A percentile compares a stretch with the other conserved stretches of the same genome.
Conservation (phyloP, 2,797 vertebrate genomes). For the Cuculus canorus region DNA sequence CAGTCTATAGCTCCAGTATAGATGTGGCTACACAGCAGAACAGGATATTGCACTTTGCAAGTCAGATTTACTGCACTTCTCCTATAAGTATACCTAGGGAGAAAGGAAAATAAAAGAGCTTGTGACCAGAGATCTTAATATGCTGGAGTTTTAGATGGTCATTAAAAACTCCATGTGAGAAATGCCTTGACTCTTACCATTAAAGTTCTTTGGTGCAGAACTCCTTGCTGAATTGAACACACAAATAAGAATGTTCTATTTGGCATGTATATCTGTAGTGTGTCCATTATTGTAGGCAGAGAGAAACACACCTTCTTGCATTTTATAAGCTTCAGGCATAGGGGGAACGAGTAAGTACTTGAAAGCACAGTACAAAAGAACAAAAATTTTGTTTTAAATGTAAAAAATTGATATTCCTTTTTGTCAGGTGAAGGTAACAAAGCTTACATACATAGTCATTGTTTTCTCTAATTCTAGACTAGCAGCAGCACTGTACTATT, state of each 20-base stretch:
- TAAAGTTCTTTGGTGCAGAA: background rate
- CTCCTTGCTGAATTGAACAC: background rate
- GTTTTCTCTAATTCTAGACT: constrained; percentile 53
- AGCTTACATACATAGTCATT: background rate
- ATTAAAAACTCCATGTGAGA: background rate
- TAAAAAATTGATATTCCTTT: background rate
- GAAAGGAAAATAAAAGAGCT: background rate
- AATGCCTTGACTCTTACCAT: background rate
- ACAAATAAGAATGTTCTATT: background rate
- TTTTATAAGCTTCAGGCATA: background rate
- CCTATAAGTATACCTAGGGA: background rate
- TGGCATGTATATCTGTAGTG: background rate
- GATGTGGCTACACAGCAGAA: background rate
- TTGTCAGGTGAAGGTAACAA: constrained; percentile 19
- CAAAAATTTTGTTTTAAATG: background rate
- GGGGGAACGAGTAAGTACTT: background rate
- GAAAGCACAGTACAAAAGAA: background rate
- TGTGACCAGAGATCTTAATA: background rate
- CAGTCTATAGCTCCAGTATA: background rate
- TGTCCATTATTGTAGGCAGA: background rate
- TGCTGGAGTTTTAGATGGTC: background rate
- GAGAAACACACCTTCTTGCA: background rate
- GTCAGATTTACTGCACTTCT: constrained; percentile 14
- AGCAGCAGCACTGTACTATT: background rate
- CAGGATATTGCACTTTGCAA: constrained; percentile 17